Evolutionary conservation across 2,113 vertebrate genomes (phyloP), one percentile per base, ranked within the genome.

Genomic region (Cettia cetti): DNA sequence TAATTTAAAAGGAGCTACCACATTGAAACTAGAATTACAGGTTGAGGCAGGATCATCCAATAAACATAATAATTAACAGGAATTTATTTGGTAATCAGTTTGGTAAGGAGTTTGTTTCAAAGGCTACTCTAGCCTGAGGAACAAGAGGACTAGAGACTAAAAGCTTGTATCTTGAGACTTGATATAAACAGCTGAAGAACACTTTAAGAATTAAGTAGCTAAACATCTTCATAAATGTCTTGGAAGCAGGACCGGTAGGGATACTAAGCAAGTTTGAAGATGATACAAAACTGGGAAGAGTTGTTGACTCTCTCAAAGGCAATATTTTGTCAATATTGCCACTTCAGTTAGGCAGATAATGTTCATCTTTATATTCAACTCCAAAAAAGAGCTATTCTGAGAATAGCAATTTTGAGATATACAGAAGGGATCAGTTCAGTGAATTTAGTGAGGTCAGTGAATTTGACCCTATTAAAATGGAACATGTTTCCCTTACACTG

Each of bases 1-100:
- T 80, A 78, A 77, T 95, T 92, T 91, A 64, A 86, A 89, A 85
- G 63, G 66, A 92, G 89, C 30, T 70, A n/a, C 40, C 2, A 5
- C 77, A 75, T 57, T 92, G 63, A 94, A 95, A 89, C 35, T 57
- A 69, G 91, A 85, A 76, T 89, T 94, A 82, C 78, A 86, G 54
- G 70, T 78, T 90, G 74, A 79, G 78, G 53, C 78, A 89, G 52
- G 53, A 28, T 79, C 69, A 61, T 92, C 31, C 83, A 76, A 53
- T 68, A 82, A 91, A 37, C 44, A 22, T 60, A 42, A 6, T 91
- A 87, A 79, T 91, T 94, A 27, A 68, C 21, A 33, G 40, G 16
- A 88, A 61, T 56, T 68, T 84, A 47, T 60, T 95, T 40, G 23
- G 68, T 81, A 81, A 94, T 94, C 72, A 17, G 49, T 81, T 77